phyloP scores from a whole-genome alignment of 2,888 invertebrate species.

The Eilema depressum region DNA sequence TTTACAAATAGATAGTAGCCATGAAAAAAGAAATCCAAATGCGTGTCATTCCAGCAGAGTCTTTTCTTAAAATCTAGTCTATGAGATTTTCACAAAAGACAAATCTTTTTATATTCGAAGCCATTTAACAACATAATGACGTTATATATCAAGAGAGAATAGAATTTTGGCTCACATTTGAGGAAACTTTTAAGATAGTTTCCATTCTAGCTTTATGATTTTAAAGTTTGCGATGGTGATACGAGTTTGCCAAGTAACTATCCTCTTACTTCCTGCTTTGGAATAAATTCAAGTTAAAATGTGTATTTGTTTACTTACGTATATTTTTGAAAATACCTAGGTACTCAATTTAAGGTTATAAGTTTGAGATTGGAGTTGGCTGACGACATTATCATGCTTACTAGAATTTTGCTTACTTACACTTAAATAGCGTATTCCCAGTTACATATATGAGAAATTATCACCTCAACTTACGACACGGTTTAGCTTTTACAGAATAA shows the following conservation, averaged over 20 bases:
- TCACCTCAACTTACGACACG: too few species aligned
- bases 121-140: slow-evolving; percentile 52
- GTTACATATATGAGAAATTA: neutral
- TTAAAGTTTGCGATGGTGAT: slow-evolving; percentile 27
- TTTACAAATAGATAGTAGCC: neutral
- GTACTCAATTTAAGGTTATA: neutral
- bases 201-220: slow-evolving; percentile 36
- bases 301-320: neutral
- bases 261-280: slow-evolving; percentile 10
- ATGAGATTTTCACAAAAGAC: slow-evolving; percentile 19
- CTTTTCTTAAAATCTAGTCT: neutral
- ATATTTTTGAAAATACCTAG: neutral
- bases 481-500: too few species aligned
- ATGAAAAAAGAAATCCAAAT: neutral
- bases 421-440: neutral
- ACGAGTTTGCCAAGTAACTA: slow-evolving; percentile 31
- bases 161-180: slow-evolving; percentile 57
- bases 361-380: neutral
- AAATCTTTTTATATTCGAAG: slow-evolving; percentile 38
- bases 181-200: slow-evolving; percentile 46
- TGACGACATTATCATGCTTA: neutral
- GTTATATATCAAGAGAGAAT: slow-evolving; percentile 52
- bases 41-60: neutral
- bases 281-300: slow-evolving; percentile 16
- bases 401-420: neutral